Base-by-base conservation (phyloP, 2,797 vertebrate genomes). In the Alauda arvensis region DNA sequence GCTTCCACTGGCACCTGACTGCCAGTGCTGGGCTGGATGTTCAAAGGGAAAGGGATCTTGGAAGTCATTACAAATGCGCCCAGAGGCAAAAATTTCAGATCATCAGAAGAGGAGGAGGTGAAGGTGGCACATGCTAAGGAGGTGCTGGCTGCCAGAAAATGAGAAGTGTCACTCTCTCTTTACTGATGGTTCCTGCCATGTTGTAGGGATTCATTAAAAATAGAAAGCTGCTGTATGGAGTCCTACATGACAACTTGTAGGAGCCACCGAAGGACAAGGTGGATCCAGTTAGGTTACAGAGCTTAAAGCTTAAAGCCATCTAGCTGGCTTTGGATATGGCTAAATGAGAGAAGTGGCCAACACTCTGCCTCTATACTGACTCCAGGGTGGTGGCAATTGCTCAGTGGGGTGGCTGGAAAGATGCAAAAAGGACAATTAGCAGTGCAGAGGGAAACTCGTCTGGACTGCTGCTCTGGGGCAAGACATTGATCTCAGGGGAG, bases 401-500 rank as follows among this genome's bases (percentile, higher is more conserved):
- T 53, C 51, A 31, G 29, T 53, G 29, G 29, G 18, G 48, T 39
- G 56, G 23, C 56, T 53, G 33, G 21, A 46, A n/a, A 0, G 0
- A 55, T 55, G 40, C 18, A 21, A 46, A 55, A 55, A 55, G 28
- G 42, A 5, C 8, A 39, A 7, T 39, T 65, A 28, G 28, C 40
- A n/a, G 4, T 1, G 0, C 33, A 55, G 37, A 55, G 14, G 42
- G 51, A 65, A n/a, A n/a, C 28, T 11, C 33, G n/a, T 21, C 18
- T 0, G 14, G 14, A 33, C 28, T 66, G 33, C 51, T 46, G 74
- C 18, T 39, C 3, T 16, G 26, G 40, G 26, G 18, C 28, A 55
- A 46, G 60, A 10, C 10, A 10, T 62, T 1, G 0, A 24, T 66
- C 12, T n/a, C 3, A 8, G 3, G 49, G 12, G 17, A 55, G 74